Base-by-base conservation (phyloP, 1,140 invertebrate species). In the Gryllus bimaculatus region DNA sequence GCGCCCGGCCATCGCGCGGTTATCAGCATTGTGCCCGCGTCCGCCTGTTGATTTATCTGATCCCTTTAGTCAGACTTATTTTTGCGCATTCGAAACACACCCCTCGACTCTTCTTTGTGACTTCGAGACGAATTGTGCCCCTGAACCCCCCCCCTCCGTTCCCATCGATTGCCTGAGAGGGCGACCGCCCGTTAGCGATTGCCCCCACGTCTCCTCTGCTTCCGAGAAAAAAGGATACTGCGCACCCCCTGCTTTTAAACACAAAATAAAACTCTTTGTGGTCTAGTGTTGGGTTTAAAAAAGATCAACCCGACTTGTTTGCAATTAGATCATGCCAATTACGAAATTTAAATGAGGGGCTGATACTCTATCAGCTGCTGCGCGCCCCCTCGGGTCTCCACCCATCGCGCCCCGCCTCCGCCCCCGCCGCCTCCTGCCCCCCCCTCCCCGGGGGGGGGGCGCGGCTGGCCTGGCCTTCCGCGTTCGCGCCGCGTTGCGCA, bases 291-390 rank as follows among this genome's bases (percentile, higher is more conserved):
- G 54, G 7, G 54, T 66, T n/a, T n/a, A 76, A 13, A 47, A 76
- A 47, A 12, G 75, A 76, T 76, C 75, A 76, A 48, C 75, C 47
- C 75, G 8, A 47, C 39, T 76, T 76, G 75, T 76, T 76, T 76
- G 75, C 75, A 76, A 47, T 47, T 76, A 18, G 75, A 76, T n/a
- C 47, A 47, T 76, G 75, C 13, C 39, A 76, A 76, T 76, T 76
- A 76, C 39, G 75, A 76, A n/a, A 76, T 76, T 39, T 76, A 39
- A 76, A 76, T 76, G 20, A 76, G 26, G n/a, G 75, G 15, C 39
- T 47, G 39, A 76, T n/a, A n/a, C 0, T 47, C 75, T 76, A 15
- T 48, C 75, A 76, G 39, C 7, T 77, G 49, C 78, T 66, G 8
- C 13, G 73, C 26, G 78, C 0, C 7, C 78, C 78, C 47, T 75